A percentile compares a stretch with the other conserved stretches of the same genome.
Evolutionary conservation across 2,888 invertebrate species (phyloP).

Genomic region (Hybos culiciformis): DNA sequence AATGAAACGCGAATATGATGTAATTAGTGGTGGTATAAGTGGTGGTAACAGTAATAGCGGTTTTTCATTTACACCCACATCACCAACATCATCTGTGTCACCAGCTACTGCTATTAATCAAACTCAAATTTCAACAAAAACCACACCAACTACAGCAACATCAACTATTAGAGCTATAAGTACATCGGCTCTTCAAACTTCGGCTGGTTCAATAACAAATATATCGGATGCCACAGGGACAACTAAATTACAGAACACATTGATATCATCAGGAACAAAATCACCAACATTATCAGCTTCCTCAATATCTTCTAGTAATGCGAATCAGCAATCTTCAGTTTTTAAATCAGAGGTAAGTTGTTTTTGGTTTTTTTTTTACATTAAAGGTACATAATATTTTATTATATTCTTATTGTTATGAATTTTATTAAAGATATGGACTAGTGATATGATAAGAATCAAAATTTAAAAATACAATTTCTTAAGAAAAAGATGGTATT

Average conservation of each 20-base stretch:
- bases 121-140: no score
- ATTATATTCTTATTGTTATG: background rate
- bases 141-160: slow-evolving; percentile 1
- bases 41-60: background rate
- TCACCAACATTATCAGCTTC: slow-evolving; percentile 18
- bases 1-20: slow-evolving; percentile 33
- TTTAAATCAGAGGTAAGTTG: slow-evolving; percentile 22
- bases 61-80: background rate
- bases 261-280: slow-evolving; percentile 17
- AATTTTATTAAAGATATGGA: no score
- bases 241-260: slow-evolving; percentile 13
- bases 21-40: slow-evolving; percentile 15
- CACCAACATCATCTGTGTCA: background rate
- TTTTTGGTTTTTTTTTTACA: background rate
- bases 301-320: slow-evolving; percentile 18
- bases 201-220: slow-evolving; percentile 1
- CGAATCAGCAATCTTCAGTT: slow-evolving; percentile 22
- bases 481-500: slow-evolving; percentile 5
- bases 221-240: slow-evolving; percentile 12
- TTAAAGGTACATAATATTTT: background rate
- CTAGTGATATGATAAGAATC: no score
- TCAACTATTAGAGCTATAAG: slow-evolving; percentile 5
- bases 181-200: slow-evolving; percentile 3
- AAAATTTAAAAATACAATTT: background rate
- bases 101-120: no score